Evolutionary conservation across 2,113 vertebrate species (phyloP).

Genomic region (Erythrolamprus reginae): DNA sequence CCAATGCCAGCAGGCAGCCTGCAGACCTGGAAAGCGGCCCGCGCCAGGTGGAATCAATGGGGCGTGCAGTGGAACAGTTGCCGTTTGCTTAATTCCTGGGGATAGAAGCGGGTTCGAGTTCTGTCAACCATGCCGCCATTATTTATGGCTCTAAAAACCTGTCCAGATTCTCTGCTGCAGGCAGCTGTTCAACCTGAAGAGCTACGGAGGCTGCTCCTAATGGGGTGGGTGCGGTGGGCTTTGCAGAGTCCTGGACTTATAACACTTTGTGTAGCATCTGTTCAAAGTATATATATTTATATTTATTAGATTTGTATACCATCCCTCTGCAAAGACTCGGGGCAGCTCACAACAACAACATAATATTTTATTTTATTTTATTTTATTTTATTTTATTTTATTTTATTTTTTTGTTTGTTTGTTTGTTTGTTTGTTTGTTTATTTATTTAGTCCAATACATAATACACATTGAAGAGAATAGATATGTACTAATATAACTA

Average conservation of each 20-base stretch:
- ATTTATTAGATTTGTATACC: too few relatives aligned
- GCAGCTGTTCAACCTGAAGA: not conserved
- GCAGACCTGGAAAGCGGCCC: not conserved
- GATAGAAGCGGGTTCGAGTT: not conserved
- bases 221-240: not conserved
- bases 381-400: too few relatives aligned
- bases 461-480: too few relatives aligned
- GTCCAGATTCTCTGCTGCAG: not conserved
- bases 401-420: too few relatives aligned
- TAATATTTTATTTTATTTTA: too few relatives aligned
- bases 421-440: too few relatives aligned
- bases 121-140: not conserved
- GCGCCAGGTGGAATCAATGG: not conserved
- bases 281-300: too few relatives aligned
- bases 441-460: too few relatives aligned
- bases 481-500: too few relatives aligned
- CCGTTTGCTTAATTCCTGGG: not conserved
- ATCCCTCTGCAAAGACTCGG: too few relatives aligned
- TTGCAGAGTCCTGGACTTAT: not conserved
- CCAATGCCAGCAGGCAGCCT: not conserved
- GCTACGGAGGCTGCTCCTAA: not conserved
- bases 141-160: not conserved
- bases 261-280: not conserved
- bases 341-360: too few relatives aligned
- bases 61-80: not conserved